Base-by-base conservation (phyloP, 2,113 vertebrate species). In the Calidris pygmaea region DNA sequence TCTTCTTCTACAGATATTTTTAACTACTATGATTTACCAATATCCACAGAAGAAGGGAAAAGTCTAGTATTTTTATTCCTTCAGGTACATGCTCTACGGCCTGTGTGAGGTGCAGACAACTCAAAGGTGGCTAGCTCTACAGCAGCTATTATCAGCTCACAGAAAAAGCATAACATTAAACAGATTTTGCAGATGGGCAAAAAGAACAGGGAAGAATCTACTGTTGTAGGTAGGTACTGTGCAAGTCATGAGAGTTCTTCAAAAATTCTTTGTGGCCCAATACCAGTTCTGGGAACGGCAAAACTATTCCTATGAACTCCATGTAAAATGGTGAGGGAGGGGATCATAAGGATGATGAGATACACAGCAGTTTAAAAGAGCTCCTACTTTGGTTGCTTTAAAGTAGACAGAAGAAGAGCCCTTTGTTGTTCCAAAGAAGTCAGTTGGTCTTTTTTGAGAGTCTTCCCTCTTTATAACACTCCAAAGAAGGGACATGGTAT, bases 401-500 rank as follows among this genome's bases (percentile, higher is more conserved):
- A 99, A 99, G 96, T 99, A 99, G 65, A 99, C 98, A 0, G 99
- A 99, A 72, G 98, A 98, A 23, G 98, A 98, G 55, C 98, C 98
- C 87, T 98, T 98, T 17, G 95, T 98, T 95, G 97, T 97, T 73
- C 98, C 98, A 67, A 98, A 98, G 74, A 98, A 94, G 62, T 99
- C 99, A 18, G 97, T 86, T 6, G 98, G 96, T 48, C 98, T 98
- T 91, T 96, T 98, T 29, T 99, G 98, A 53, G 91, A 66, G 81
- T 99, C 99, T 79, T 99, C 99, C 76, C 94, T 98, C 74, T 96
- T 98, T 59, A 99, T 97, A 59, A 99, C 97, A 1, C 97, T 98
- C 99, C 99, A 99, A 17, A 99, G 97, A 52, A 99, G 98, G 6
- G 98, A 98, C 98, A 99, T 98, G 62, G 98, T 99, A 87, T 98